phyloP scores from a whole-genome alignment of 2,888 invertebrate genomes.

The Epinotia demarniana region DNA sequence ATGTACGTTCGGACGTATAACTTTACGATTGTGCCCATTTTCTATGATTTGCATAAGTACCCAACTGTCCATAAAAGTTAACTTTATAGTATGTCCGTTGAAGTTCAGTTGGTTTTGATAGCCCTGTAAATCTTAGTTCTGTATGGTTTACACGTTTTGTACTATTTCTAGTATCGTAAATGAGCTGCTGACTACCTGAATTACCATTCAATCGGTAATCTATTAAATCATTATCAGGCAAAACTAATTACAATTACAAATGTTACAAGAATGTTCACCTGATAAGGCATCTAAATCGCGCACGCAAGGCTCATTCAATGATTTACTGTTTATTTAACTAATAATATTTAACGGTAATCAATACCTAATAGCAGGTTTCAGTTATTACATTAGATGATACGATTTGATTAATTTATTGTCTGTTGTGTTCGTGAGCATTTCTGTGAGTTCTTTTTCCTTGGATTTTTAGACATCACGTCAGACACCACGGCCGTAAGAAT shows the following conservation, averaged over 20 bases:
- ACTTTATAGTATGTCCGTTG: no score
- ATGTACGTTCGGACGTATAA: no score
- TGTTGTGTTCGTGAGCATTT: no score
- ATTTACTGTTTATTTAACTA: slow-evolving; percentile 20
- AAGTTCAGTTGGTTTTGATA: no score
- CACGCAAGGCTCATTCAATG: slow-evolving; percentile 11
- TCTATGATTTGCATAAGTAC: no score
- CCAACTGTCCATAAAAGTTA: no score
- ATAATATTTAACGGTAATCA: neutral
- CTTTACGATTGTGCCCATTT: no score
- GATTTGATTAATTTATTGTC: no score
- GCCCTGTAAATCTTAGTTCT: no score
- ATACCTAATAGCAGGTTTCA: neutral
- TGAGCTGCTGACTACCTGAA: slow-evolving; percentile 5
- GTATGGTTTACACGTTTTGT: neutral
- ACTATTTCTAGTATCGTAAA: neutral
- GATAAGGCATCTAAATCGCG: slow-evolving; percentile 15
- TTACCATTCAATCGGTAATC: slow-evolving; percentile 16
- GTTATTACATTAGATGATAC: neutral
- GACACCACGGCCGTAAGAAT: no score
- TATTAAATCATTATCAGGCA: slow-evolving; percentile 29
- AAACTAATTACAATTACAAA: slow-evolving; percentile 33
- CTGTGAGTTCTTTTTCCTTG: no score
- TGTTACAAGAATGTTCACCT: slow-evolving; percentile 29
- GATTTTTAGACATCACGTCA: no score